These are phyloP conservation scores for Vanacampus margaritifer DNA, from an alignment of 2,113 vertebrate species.

Conservation along the genomic window DNA sequence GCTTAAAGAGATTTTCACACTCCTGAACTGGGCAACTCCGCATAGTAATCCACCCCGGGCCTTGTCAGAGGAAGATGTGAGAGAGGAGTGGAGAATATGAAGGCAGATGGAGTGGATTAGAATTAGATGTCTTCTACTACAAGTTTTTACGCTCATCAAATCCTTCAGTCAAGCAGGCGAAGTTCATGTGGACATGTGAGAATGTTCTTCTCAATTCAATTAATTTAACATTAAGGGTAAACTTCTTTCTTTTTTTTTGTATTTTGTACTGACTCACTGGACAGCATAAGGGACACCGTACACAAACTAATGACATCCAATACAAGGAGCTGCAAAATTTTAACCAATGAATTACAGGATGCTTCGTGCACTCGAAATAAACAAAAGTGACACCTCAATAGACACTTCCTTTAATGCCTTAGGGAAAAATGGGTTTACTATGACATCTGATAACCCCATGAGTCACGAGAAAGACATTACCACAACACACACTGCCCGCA, in stretches of 20 bases:
- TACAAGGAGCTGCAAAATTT: not conserved
- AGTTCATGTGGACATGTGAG: not conserved
- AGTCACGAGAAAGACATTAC: not conserved
- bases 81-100: conserved; percentile 26
- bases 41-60: conserved; percentile 32
- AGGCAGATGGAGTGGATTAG: conserved; percentile 8
- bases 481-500: not conserved
- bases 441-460: not conserved
- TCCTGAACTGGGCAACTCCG: conserved; percentile 20
- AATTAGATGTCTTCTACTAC: conserved; percentile 16
- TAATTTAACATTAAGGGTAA: not conserved
- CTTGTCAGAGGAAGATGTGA: conserved; percentile 13
- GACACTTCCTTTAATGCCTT: not conserved
- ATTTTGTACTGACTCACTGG: too few relatives aligned
- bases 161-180: not conserved
- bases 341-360: not conserved
- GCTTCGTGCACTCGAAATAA: too few relatives aligned
- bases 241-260: too few relatives aligned
- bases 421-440: not conserved
- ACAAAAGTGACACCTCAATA: not conserved
- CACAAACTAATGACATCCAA: not conserved
- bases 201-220: not conserved
- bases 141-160: conserved; percentile 2
- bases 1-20: conserved; percentile 37
- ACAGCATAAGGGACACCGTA: not conserved